Percentiles rank a stretch among this genome's conserved stretches.
These are phyloP conservation scores for Heliangelus exortis DNA, from an alignment of 2,797 vertebrate species.

Conservation along the genomic window DNA sequence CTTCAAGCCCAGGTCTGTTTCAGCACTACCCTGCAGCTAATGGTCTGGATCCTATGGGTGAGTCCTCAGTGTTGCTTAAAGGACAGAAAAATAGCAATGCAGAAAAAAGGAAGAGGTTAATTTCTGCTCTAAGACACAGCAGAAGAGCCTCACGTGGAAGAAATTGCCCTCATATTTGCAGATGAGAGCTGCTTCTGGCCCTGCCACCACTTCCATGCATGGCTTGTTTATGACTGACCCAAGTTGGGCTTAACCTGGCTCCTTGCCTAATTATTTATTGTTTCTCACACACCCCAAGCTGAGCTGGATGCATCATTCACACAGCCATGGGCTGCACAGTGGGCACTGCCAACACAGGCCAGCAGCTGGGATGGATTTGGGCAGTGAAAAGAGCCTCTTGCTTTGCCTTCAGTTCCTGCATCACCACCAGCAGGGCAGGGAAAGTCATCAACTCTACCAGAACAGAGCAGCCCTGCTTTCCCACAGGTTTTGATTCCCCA, in stretches of 20 bases:
- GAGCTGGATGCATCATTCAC: background rate
- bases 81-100: background rate
- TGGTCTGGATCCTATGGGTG: background rate
- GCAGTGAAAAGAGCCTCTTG: background rate
- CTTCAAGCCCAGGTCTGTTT: background rate
- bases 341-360: background rate
- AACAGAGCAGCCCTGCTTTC: background rate
- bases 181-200: background rate
- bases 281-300: background rate
- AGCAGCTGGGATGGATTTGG: background rate
- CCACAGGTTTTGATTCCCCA: background rate
- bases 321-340: rapidly evolving
- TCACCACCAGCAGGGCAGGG: background rate
- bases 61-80: background rate
- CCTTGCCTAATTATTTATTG: rapidly evolving
- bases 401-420: background rate
- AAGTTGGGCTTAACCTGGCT: background rate
- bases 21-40: background rate
- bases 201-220: background rate
- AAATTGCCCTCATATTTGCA: background rate
- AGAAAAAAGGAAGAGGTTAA: background rate
- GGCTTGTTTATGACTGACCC: background rate
- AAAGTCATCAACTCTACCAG: background rate
- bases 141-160: background rate
- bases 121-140: background rate